Conservation (phyloP, 2,888 invertebrate genomes). For the Helleia helle region DNA sequence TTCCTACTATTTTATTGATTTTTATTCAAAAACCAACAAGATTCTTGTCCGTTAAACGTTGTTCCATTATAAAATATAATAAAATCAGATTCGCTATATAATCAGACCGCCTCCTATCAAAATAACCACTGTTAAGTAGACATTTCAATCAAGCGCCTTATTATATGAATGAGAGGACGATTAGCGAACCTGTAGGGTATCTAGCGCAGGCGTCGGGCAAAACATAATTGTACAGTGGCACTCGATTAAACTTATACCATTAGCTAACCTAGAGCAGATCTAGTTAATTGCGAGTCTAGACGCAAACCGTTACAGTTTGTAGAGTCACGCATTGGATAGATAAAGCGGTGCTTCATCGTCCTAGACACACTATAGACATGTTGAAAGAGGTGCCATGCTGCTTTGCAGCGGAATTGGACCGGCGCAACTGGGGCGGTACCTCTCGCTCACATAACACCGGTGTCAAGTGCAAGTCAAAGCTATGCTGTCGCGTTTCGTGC, state of each 20-base stretch:
- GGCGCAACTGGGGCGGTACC: too few relatives aligned
- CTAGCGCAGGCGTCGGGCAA: constrained; percentile 2
- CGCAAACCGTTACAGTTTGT: constrained; percentile 39
- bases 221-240: constrained; percentile 15
- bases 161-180: not conserved
- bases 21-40: too few relatives aligned
- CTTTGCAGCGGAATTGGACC: too few relatives aligned
- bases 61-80: too few relatives aligned
- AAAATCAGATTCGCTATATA: too few relatives aligned
- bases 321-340: constrained; percentile 20
- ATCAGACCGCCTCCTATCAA: not conserved
- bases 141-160: constrained; percentile 2
- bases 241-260: constrained; percentile 12
- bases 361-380: constrained; percentile 3
- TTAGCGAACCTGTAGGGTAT: not conserved
- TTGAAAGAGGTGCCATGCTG: too few relatives aligned
- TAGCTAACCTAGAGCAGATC: constrained; percentile 17
- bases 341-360: constrained; percentile 12
- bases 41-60: too few relatives aligned
- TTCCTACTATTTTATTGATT: too few relatives aligned
- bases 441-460: too few relatives aligned
- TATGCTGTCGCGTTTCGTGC: too few relatives aligned
- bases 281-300: constrained; percentile 42
- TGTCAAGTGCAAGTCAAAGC: too few relatives aligned
- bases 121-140: not conserved